phyloP scores from a whole-genome alignment of 2,888 invertebrate species.

The Esperia sulphurella region DNA sequence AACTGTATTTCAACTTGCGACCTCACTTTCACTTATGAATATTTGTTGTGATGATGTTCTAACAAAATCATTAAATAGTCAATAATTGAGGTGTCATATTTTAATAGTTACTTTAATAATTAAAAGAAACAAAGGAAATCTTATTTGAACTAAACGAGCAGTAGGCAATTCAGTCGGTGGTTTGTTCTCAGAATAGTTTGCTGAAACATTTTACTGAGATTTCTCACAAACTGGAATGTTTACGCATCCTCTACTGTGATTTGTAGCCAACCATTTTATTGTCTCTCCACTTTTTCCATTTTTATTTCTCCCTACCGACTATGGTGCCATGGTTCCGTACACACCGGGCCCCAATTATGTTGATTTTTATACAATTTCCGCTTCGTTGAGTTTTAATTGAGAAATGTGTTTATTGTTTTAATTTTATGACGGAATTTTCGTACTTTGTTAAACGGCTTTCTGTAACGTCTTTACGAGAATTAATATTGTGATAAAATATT shows the following conservation, averaged over 20 bases:
- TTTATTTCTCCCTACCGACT: slow-evolving; percentile 21
- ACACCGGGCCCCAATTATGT: slow-evolving; percentile 26
- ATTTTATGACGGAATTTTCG: slow-evolving; percentile 13
- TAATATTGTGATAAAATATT: background rate
- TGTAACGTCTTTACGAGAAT: background rate
- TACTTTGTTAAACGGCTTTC: slow-evolving; percentile 1
- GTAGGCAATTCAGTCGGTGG: slow-evolving; percentile 11
- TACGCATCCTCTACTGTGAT: slow-evolving; percentile 46
- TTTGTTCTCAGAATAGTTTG: slow-evolving; percentile 28
- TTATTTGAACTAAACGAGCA: background rate
- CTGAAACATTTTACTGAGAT: slow-evolving; percentile 28
- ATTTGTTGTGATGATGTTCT: no score
- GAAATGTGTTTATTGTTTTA: slow-evolving; percentile 44
- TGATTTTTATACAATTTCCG: slow-evolving; percentile 16
- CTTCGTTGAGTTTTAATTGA: slow-evolving; percentile 37
- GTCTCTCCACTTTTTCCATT: slow-evolving; percentile 28
- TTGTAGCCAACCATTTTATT: slow-evolving; percentile 46
- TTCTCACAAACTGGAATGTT: slow-evolving; percentile 29
- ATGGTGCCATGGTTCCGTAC: slow-evolving; percentile 12
- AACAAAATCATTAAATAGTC: no score
- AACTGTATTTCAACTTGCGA: no score
- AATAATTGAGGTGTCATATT: background rate
- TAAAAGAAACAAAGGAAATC: background rate
- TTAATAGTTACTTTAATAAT: background rate
- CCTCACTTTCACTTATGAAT: no score